Conservation (phyloP, 1,140 invertebrate species). For the Psix sp. region DNA sequence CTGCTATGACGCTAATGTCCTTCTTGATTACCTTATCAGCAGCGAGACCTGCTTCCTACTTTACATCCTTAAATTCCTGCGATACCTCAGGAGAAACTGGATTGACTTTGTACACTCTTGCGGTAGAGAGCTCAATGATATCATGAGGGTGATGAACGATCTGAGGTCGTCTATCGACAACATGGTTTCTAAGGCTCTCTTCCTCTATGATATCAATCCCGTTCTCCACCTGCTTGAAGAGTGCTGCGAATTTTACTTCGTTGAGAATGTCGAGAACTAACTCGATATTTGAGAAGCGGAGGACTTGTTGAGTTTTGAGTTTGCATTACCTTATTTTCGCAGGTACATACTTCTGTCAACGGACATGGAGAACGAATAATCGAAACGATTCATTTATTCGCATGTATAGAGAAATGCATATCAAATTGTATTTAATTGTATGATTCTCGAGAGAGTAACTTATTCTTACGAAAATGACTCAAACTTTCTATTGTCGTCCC, state of each 20-base stretch:
- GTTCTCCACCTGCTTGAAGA: conserved; percentile 89
- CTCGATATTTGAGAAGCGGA: background rate
- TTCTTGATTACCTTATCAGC: conserved; percentile 91
- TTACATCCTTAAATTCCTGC: conserved; percentile 90
- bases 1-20: conserved; percentile 87
- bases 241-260: conserved; percentile 91
- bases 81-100: conserved; percentile 91
- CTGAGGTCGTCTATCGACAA: conserved; percentile 88
- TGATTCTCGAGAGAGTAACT: conserved; percentile 12
- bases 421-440: conserved; percentile 1
- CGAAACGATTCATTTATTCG: conserved; percentile 5
- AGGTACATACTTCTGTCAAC: too few species aligned
- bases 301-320: background rate
- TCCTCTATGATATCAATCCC: conserved; percentile 93
- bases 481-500: conserved; percentile 40
- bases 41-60: conserved; percentile 94
- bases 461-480: conserved; percentile 15
- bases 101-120: conserved; percentile 87
- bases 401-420: conserved; percentile 1
- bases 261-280: conserved; percentile 80
- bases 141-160: conserved; percentile 89
- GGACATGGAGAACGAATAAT: too few species aligned
- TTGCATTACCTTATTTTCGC: background rate
- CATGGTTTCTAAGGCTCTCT: conserved; percentile 87
- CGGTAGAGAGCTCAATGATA: conserved; percentile 86